A percentile compares a stretch with the other conserved stretches of the same genome.
phyloP scores from a whole-genome alignment of 2,113 vertebrate species.

The Bungarus multicinctus region DNA sequence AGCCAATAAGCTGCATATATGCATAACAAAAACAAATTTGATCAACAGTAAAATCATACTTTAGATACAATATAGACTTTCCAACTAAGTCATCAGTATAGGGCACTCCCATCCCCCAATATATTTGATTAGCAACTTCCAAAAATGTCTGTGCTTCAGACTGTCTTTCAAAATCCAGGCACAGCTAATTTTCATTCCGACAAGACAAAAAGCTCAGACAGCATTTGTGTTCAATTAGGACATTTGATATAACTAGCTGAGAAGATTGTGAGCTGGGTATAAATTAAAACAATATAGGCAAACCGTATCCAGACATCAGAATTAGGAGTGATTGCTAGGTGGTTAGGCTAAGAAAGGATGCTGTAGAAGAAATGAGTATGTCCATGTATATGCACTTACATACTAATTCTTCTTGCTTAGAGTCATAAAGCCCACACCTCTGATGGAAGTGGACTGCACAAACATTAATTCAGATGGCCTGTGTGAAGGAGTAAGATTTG shows the following conservation, averaged over 20 bases:
- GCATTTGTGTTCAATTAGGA: background rate
- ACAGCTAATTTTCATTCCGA: background rate
- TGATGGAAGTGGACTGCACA: background rate
- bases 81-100: background rate
- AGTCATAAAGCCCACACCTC: background rate
- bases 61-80: background rate
- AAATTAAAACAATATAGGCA: background rate
- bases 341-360: background rate
- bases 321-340: background rate
- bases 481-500: background rate
- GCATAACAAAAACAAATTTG: background rate
- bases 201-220: background rate
- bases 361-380: background rate
- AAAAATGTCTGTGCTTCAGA: background rate
- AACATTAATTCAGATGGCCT: background rate
- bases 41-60: background rate
- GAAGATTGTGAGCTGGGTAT: background rate
- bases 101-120: background rate
- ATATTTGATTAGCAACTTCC: background rate
- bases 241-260: background rate
- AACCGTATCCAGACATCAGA: background rate
- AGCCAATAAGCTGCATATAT: background rate
- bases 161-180: background rate
- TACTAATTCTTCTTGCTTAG: background rate
- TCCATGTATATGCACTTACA: background rate